Evolutionary conservation across 2,113 vertebrate genomes (phyloP).

Genomic region (Scartelaos histophorus): DNA sequence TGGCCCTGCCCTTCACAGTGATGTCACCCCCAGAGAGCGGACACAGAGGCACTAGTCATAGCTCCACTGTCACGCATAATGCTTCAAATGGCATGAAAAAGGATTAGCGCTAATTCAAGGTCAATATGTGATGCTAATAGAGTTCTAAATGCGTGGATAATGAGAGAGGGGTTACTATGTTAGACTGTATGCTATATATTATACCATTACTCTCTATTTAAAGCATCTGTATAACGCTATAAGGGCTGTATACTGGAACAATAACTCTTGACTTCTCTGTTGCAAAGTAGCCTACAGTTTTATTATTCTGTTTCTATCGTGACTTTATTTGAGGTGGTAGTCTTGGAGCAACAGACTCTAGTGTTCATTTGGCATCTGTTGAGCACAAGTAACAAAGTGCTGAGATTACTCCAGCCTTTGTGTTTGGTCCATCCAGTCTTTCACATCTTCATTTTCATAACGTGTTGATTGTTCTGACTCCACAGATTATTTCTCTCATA

Average conservation of each 20-base stretch:
- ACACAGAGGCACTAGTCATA: constrained; percentile 4
- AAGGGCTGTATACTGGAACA: neutral
- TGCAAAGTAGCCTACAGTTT: neutral
- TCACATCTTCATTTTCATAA: too few species aligned
- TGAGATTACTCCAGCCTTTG: too few species aligned
- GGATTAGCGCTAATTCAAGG: constrained; percentile 40
- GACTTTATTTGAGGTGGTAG: neutral
- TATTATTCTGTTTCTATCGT: neutral
- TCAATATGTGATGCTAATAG: constrained; percentile 23
- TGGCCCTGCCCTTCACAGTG: constrained; percentile 15
- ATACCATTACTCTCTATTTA: neutral
- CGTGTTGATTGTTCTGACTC: too few species aligned
- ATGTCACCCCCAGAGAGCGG: constrained; percentile 18
- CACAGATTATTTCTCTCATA: too few species aligned
- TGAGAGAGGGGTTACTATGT: neutral
- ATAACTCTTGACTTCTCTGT: neutral
- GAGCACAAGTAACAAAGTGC: too few species aligned
- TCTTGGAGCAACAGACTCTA: too few species aligned
- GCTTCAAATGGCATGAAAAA: constrained; percentile 23
- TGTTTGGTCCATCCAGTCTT: too few species aligned
- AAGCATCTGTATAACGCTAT: neutral
- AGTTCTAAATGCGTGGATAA: constrained; percentile 12
- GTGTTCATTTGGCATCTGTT: too few species aligned
- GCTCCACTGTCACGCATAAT: constrained; percentile 5
- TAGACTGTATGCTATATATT: neutral